Evolutionary conservation across 1,140 invertebrate genomes (phyloP).

Genomic region (Euura saliciscinereae): DNA sequence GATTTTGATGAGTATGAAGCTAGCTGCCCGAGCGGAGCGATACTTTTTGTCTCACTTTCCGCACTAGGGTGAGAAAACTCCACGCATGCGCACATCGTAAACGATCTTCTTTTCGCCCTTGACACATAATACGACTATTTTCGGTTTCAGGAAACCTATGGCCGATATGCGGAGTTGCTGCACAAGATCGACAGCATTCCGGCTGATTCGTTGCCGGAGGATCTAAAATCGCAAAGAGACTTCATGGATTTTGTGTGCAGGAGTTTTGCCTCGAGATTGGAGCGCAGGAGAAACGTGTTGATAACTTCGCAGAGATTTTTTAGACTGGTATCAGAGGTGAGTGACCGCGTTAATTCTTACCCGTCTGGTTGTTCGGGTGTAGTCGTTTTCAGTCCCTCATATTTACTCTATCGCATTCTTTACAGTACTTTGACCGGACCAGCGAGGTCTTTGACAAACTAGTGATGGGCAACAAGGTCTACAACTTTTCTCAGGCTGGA

Average conservation of each 20-base stretch:
- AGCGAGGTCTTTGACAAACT: conserved; percentile 72
- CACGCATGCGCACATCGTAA: neutral
- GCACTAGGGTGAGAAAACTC: neutral
- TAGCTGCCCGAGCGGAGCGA: neutral
- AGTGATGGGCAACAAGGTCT: conserved; percentile 65
- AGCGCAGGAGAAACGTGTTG: conserved; percentile 75
- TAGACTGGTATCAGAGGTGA: conserved; percentile 74
- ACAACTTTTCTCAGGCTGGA: conserved; percentile 62
- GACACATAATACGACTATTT: neutral
- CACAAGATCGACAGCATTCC: conserved; percentile 69
- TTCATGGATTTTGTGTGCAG: conserved; percentile 83
- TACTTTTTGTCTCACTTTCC: conserved; percentile 10
- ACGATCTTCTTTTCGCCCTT: neutral
- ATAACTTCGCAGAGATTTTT: conserved; percentile 80
- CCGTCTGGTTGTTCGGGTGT: conserved; percentile 15
- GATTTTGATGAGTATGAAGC: too few species aligned
- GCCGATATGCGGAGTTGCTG: conserved; percentile 76
- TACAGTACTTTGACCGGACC: conserved; percentile 68
- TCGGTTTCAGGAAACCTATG: conserved; percentile 67
- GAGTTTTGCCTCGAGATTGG: conserved; percentile 77
- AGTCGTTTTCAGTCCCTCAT: conserved; percentile 13
- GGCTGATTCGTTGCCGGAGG: conserved; percentile 61
- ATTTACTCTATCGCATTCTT: conserved; percentile 25
- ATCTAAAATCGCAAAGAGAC: conserved; percentile 70
- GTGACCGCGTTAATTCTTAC: conserved; percentile 10